Base-by-base conservation (phyloP, 2,797 vertebrate species). In the Amblyopsis hoosieri region DNA sequence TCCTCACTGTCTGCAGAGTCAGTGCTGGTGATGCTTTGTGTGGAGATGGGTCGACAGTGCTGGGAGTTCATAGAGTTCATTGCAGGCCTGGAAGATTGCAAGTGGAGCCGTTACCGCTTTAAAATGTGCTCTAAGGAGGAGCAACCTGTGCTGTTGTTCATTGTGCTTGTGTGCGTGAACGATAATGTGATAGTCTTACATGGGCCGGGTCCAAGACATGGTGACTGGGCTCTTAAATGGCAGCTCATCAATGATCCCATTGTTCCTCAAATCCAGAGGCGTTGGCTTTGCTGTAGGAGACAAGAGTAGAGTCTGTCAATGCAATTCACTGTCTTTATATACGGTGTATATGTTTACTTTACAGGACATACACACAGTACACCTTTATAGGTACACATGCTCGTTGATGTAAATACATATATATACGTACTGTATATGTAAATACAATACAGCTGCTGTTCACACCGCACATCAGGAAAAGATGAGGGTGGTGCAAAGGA, bases 11-110 rank as follows among this genome's bases (percentile, higher is more conserved):
- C 97, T 77, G 95, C 96, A 0, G 98, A 99, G 91, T 99, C 97
- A 1, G 98, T 99, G 94, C 98, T 99, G 94, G 98, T 99, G 93
- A 99, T 96, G 91, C 98, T 99, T 87, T 99, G 98, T 17, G 96
- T 97, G 76, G 97, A 99, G 89, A 97, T 94, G 54, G 98, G 98
- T 62, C 98, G 96, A 82, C 95, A 98, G 76, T 95, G 96, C 71
- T 95, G 96, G 50, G 96, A 93, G 13, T 95, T 94, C 83, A 94
- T 89, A 8, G 95, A 91, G 62, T 93, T 96, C 90, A 97, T 91
- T 12, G 84, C 85, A 58, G 95, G 91, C 85, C 98, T 99, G 89
- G 12, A 80, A 62, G 57, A 66, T 75, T 70, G 60, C 60, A 79
- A 49, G 72, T 0, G 60, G 8, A 17, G 54, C 61, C 48, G 49